Evolutionary conservation across 2,797 vertebrate genomes (phyloP).

Genomic region (Holocentrus rufus): DNA sequence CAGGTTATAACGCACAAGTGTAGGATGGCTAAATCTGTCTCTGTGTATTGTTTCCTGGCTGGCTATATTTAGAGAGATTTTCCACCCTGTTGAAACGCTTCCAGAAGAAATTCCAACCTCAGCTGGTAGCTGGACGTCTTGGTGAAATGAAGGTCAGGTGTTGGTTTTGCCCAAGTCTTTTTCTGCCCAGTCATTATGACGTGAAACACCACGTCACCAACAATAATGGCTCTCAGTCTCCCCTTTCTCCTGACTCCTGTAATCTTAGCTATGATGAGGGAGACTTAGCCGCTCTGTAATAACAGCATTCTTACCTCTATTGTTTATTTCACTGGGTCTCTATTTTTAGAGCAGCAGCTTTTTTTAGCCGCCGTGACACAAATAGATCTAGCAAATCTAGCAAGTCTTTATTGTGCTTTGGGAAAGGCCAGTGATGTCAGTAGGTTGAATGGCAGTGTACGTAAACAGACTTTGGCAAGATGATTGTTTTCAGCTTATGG

Average conservation of each 20-base stretch:
- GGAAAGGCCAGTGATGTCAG: conserved; percentile 63
- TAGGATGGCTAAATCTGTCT: neutral
- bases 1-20: conserved; percentile 26
- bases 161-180: conserved; percentile 52
- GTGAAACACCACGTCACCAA: conserved; percentile 69
- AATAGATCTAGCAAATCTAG: conserved; percentile 63
- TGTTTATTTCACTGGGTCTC: conserved; percentile 66
- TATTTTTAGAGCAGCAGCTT: conserved; percentile 72
- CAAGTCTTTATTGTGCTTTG: conserved; percentile 69
- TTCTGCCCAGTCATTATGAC: conserved; percentile 76
- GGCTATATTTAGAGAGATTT: conserved; percentile 59
- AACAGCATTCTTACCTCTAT: conserved; percentile 61
- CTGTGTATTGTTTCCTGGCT: conserved; percentile 27
- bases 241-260: conserved; percentile 53
- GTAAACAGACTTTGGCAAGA: conserved; percentile 44
- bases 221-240: conserved; percentile 67
- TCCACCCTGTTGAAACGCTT: conserved; percentile 37
- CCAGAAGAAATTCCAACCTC: conserved; percentile 56
- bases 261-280: conserved; percentile 61
- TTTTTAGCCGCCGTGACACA: conserved; percentile 69
- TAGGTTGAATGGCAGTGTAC: conserved; percentile 41
- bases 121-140: conserved; percentile 59
- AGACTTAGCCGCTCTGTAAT: conserved; percentile 64
- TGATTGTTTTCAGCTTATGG: conserved; percentile 33
- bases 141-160: conserved; percentile 60